phyloP scores from a whole-genome alignment of 2,888 invertebrate genomes.

The Patella ulyssiponensis region DNA sequence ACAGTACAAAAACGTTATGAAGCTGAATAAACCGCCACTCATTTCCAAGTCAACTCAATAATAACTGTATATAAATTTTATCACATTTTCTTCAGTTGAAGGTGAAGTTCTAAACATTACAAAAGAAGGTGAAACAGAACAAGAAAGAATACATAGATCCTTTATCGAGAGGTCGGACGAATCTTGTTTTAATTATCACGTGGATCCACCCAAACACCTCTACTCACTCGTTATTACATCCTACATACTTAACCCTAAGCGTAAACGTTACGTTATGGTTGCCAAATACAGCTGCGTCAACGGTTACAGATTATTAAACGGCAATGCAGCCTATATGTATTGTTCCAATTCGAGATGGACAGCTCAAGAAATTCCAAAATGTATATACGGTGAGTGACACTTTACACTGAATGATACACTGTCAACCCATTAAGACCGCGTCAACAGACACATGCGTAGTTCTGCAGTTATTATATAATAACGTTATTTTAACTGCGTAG shows the following conservation, averaged over 20 bases:
- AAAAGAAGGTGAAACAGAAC: background rate
- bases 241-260: slow-evolving; percentile 35
- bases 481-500: too few relatives aligned
- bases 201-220: slow-evolving; percentile 40
- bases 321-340: slow-evolving; percentile 33
- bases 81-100: too few relatives aligned
- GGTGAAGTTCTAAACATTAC: too few relatives aligned
- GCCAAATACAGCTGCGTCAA: slow-evolving; percentile 42
- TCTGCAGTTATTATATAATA: too few relatives aligned
- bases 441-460: too few relatives aligned
- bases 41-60: too few relatives aligned
- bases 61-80: too few relatives aligned
- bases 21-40: too few relatives aligned
- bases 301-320: slow-evolving; percentile 36
- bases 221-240: slow-evolving; percentile 39
- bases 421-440: too few relatives aligned
- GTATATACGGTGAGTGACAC: slow-evolving; percentile 34
- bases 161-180: slow-evolving; percentile 15
- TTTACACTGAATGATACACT: too few relatives aligned
- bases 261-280: slow-evolving; percentile 43
- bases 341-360: slow-evolving; percentile 38
- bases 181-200: slow-evolving; percentile 12
- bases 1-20: too few relatives aligned
- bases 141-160: background rate
- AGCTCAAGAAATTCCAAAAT: slow-evolving; percentile 32